Base-by-base conservation (phyloP, 2,888 invertebrate species). In the Eugnorisma glareosa region DNA sequence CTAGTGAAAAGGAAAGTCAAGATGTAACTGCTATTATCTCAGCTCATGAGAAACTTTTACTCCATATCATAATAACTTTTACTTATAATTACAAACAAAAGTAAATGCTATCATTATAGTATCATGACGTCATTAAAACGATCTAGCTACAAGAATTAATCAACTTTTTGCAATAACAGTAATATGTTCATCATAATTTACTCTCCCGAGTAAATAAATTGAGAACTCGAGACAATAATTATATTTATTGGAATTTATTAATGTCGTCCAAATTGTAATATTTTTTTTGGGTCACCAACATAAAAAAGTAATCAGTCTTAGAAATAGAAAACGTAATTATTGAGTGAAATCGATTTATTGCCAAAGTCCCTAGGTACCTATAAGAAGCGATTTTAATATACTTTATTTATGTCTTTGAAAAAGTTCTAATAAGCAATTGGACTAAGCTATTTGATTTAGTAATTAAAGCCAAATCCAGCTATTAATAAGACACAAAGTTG, bases 111-210 rank as follows among this genome's bases (percentile, higher is more conserved):
- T 59, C 57, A 68, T 68, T 68, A 64, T 24, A 61, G 28, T 28
- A 59, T 69, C 54, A 48, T 69, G 83, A 59, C 6, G 15, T 31
- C 54, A 77, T 67, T 61, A 35, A 57, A 69, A 35, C 15, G 40
- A 51, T 51, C 28, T 48, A 54, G 18, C 57, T 76, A 6, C 24
- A 13, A 83, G 83, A 77, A 63, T 67, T 48, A 83, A 81, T 81
- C 48, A 63, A 67, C 40, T 81, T 81, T 78, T 83, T 71, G 61
- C 61, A 63, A 71, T 67, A 77, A 57, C 5, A n/a, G 57, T 76
- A 76, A 68, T 43, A 66, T 43, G 45, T 70, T 61, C 43, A 51
- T 66, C 45, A 59, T 59, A 59, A 70, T 48, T 57, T 67, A 48
- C 77, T 68, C 48, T 54, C 40, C 0, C 43, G 10, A 21, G 37